Evolutionary conservation across 2,113 vertebrate genomes (phyloP), one percentile per base, ranked within the genome.

Genomic region (Phycodurus eques): DNA sequence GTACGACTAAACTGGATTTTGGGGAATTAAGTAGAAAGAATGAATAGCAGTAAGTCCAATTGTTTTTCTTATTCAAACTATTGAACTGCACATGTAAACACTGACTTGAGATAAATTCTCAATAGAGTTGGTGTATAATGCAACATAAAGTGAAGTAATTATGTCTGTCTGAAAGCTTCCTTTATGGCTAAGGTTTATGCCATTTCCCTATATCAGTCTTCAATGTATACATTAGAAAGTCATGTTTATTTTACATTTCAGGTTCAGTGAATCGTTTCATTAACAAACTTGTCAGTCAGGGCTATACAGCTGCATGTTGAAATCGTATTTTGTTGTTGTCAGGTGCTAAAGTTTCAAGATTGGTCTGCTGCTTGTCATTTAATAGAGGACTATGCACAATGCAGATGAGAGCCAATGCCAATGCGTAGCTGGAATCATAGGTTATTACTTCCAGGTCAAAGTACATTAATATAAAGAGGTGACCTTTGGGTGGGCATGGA

Each of bases 371-470:
- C 17, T 42, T 43, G 13, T 35, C 59, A 17, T 51, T 17, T 39
- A 51, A 51, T 51, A 22, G n/a, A 56, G 8, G 53, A 56, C 53
- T 10, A n/a, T 22, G 17, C 17, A 51, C 49, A 51, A n/a, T 2
- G n/a, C 9, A 56, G 2, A 56, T 22, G 19, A 56, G 12, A n/a
- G 9, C 3, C n/a, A 5, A 17, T 15, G 64, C 67, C 15, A 62
- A 81, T 78, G 78, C 75, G 66, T 35, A n/a, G 73, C 61, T 69
- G 61, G 83, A 72, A 87, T 85, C 80, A 78, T 75, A 74, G 73
- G 76, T 77, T 77, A 68, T 89, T 90, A 81, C 81, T 88, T 88
- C 74, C 82, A 81, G 87, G 80, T 89, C 87, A 84, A 57, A 84
- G 71, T 86, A 75, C 68, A 61, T 75, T 75, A 79, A 84, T 73